Conservation (phyloP, 2,888 invertebrate genomes). For the Cephus pulcher region DNA sequence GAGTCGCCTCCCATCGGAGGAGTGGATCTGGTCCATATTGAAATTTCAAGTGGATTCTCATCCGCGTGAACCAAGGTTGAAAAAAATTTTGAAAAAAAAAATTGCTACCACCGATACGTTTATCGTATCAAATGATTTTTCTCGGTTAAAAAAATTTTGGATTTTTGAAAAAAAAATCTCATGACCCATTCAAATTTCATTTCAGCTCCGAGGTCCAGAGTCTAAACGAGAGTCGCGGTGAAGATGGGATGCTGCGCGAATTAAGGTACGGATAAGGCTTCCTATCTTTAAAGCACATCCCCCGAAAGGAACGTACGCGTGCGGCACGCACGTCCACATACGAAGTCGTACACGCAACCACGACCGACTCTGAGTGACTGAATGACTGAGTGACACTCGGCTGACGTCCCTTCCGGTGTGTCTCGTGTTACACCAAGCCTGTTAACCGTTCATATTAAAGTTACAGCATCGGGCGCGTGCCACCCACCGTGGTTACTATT, state of each 20-base stretch:
- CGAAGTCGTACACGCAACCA: slow-evolving; percentile 10
- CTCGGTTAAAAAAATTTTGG: neutral
- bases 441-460: slow-evolving; percentile 63
- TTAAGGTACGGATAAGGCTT: neutral
- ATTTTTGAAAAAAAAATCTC: neutral
- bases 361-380: slow-evolving; percentile 33
- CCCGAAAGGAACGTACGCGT: slow-evolving; percentile 34
- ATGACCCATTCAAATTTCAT: neutral
- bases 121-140: neutral
- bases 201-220: neutral
- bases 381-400: slow-evolving; percentile 62
- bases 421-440: slow-evolving; percentile 61
- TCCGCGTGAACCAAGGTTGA: neutral
- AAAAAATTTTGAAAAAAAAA: no score
- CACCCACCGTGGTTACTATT: slow-evolving; percentile 44
- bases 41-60: neutral
- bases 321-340: slow-evolving; percentile 26
- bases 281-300: slow-evolving; percentile 30
- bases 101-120: neutral
- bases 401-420: slow-evolving; percentile 63
- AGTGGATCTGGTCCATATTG: neutral
- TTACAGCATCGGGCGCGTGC: slow-evolving; percentile 64
- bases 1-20: neutral
- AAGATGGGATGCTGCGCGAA: neutral
- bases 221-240: neutral